These are phyloP conservation scores for Montipora capricornis DNA, from an alignment of 64 coral and sea anemone species.

Conservation along the genomic window DNA sequence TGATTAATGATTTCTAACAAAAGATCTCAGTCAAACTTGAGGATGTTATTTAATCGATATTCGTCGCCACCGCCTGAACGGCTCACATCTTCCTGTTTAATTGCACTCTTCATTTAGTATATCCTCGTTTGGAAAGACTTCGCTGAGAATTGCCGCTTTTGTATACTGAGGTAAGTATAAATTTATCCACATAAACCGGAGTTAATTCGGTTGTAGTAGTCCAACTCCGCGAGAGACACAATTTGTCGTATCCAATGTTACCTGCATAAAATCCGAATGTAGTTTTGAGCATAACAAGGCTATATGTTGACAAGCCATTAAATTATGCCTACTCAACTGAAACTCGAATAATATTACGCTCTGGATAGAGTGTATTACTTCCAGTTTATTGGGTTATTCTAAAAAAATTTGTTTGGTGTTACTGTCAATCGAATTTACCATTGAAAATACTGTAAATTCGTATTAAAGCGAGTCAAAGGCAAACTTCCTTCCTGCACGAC, in stretches of 20 bases:
- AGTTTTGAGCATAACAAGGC: background rate
- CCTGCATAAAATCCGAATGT: background rate
- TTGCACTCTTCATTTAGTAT: background rate
- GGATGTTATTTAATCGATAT: constrained; percentile 2
- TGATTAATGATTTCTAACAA: constrained; percentile 25
- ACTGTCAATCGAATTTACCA: no score
- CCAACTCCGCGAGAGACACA: background rate
- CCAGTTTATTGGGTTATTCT: background rate
- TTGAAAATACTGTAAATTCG: no score
- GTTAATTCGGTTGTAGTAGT: background rate
- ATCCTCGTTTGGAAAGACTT: background rate
- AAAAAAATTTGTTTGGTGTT: no score
- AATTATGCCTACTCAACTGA: background rate
- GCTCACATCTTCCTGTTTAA: background rate
- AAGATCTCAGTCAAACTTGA: background rate
- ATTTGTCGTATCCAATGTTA: background rate
- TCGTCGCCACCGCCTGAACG: background rate
- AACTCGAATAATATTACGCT: background rate
- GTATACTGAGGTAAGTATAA: background rate
- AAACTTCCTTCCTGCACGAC: no score
- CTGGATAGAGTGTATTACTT: background rate
- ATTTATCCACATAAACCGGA: background rate
- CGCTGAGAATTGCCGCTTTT: background rate
- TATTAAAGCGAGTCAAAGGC: no score
- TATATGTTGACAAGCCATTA: background rate